Percentiles rank a stretch among this genome's conserved stretches.
phyloP scores from a whole-genome alignment of 1,140 invertebrate species.

The Drosophila tsacasi region DNA sequence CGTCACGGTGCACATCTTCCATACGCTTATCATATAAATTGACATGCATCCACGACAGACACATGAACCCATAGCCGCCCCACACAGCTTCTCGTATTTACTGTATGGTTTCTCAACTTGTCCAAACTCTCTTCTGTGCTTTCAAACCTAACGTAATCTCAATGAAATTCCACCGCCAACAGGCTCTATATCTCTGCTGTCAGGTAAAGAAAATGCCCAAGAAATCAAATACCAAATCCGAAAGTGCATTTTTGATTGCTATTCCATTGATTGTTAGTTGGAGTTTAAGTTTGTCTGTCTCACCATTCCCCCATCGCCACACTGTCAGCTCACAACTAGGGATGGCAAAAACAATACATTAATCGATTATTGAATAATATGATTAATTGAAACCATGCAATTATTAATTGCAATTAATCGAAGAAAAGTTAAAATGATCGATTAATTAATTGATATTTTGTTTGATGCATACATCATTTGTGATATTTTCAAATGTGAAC shows the following conservation, averaged over 20 bases:
- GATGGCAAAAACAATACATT: too few species aligned
- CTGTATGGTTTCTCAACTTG: constrained; percentile 61
- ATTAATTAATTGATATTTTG: too few species aligned
- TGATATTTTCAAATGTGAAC: too few species aligned
- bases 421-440: too few species aligned
- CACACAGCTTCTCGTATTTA: constrained; percentile 53
- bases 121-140: constrained; percentile 71
- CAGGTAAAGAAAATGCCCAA: constrained; percentile 70
- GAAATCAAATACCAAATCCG: constrained; percentile 32
- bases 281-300: constrained; percentile 79
- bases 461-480: too few species aligned
- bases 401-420: too few species aligned
- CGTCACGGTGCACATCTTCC: constrained; percentile 56
- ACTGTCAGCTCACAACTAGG: not conserved
- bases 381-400: too few species aligned
- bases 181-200: constrained; percentile 74
- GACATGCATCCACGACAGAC: constrained; percentile 53
- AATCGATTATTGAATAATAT: too few species aligned
- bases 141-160: constrained; percentile 34
- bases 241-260: constrained; percentile 62
- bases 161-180: constrained; percentile 57
- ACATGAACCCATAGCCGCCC: constrained; percentile 30
- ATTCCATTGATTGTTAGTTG: constrained; percentile 77
- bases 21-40: constrained; percentile 77
- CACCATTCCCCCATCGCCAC: constrained; percentile 24